Percentiles rank a stretch among this genome's conserved stretches.
These are phyloP conservation scores for Rhagium mordax DNA, from an alignment of 2,888 invertebrate genomes.

Conservation along the genomic window DNA sequence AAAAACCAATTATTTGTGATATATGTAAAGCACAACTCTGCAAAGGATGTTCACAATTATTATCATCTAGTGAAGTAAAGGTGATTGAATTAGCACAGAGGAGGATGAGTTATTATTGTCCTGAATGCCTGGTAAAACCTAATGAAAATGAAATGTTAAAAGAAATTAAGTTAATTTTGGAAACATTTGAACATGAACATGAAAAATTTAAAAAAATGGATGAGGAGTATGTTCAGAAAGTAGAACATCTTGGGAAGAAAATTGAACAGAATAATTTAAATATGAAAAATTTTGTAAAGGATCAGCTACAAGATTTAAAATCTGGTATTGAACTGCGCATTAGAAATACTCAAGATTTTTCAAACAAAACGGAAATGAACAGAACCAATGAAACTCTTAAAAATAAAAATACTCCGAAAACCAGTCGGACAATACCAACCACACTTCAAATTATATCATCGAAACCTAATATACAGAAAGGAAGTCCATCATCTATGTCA, in stretches of 20 bases:
- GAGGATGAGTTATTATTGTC: neutral
- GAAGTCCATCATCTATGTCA: neutral
- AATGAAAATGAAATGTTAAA: neutral
- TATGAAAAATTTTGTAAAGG: neutral
- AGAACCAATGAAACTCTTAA: neutral
- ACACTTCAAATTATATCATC: neutral
- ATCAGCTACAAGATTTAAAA: neutral
- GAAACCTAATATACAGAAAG: neutral
- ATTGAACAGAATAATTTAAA: neutral
- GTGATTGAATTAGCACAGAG: neutral
- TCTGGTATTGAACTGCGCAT: neutral
- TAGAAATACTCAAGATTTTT: neutral
- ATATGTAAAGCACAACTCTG: neutral
- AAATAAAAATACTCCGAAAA: neutral
- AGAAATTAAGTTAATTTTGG: neutral
- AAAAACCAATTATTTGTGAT: too few relatives aligned
- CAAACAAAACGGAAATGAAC: neutral
- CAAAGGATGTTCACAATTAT: neutral
- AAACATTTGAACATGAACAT: neutral
- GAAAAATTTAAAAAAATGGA: neutral
- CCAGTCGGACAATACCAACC: neutral
- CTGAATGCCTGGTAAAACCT: too few relatives aligned
- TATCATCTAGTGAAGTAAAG: neutral
- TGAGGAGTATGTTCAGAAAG: neutral
- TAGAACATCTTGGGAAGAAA: neutral